Conservation (phyloP, 1,140 invertebrate species). For the Philotrypesis tridentata region DNA sequence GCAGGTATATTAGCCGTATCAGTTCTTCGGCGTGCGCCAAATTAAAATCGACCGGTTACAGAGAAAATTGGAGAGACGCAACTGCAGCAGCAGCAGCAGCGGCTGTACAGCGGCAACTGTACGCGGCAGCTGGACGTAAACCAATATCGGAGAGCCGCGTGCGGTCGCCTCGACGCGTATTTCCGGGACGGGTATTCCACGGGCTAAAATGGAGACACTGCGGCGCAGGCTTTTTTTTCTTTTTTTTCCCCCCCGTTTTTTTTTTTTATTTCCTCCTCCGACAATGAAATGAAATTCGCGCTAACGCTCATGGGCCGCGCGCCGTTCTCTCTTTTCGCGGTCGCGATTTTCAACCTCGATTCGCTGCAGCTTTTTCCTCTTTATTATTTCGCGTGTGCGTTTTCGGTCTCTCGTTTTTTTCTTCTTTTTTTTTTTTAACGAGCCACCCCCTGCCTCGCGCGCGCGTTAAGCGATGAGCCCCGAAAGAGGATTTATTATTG, state of each 20-base stretch:
- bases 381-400: background rate
- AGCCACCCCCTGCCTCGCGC: no score
- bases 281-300: conserved; percentile 25
- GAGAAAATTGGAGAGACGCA: conserved; percentile 4
- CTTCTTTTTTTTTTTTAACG: background rate
- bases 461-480: background rate
- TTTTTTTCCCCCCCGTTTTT: background rate
- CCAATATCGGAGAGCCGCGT: conserved; percentile 1
- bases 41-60: conserved; percentile 36
- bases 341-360: conserved; percentile 14
- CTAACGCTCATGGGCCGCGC: background rate
- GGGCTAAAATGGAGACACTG: background rate
- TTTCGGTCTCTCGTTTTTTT: background rate
- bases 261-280: conserved; percentile 2
- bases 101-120: no score
- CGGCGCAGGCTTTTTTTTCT: background rate
- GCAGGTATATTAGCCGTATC: background rate
- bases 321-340: background rate
- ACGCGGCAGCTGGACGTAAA: background rate
- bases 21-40: background rate
- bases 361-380: background rate
- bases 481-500: background rate
- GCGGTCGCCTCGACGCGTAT: conserved; percentile 1
- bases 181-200: background rate
- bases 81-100: background rate